Conservation (phyloP, 2,797 vertebrate species). For the Paratrypauchen microcephalus region DNA sequence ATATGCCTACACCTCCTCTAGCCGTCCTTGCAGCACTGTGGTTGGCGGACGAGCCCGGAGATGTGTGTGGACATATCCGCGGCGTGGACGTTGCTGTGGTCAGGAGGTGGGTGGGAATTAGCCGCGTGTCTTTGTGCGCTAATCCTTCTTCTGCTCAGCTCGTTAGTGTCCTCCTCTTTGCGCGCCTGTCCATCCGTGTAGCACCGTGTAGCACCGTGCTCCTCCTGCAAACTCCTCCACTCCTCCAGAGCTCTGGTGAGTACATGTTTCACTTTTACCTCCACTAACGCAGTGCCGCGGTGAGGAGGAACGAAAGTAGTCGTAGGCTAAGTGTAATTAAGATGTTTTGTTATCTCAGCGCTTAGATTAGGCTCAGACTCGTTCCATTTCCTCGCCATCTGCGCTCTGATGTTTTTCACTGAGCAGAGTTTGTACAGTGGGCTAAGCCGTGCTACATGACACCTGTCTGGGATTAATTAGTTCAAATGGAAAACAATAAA, state of each 20-base stretch:
- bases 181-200: neutral
- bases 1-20: too few relatives aligned
- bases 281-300: neutral
- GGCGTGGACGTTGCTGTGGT: neutral
- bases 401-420: slow-evolving; percentile 31
- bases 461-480: slow-evolving; percentile 35
- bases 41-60: too few relatives aligned
- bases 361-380: neutral
- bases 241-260: slow-evolving; percentile 59
- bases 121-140: neutral
- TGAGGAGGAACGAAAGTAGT: neutral
- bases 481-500: slow-evolving; percentile 15
- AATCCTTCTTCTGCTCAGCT: slow-evolving; percentile 1
- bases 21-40: too few relatives aligned
- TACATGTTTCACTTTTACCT: slow-evolving; percentile 26
- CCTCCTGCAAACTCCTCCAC: slow-evolving; percentile 29
- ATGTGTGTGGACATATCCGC: too few relatives aligned
- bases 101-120: neutral
- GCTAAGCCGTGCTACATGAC: slow-evolving; percentile 7
- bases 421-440: slow-evolving; percentile 20
- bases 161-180: neutral
- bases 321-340: neutral
- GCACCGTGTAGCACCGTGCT: neutral
- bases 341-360: neutral
- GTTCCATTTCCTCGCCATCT: slow-evolving; percentile 29